Evolutionary conservation across 2,888 invertebrate genomes (phyloP).

Genomic region (Protophormia terraenovae): DNA sequence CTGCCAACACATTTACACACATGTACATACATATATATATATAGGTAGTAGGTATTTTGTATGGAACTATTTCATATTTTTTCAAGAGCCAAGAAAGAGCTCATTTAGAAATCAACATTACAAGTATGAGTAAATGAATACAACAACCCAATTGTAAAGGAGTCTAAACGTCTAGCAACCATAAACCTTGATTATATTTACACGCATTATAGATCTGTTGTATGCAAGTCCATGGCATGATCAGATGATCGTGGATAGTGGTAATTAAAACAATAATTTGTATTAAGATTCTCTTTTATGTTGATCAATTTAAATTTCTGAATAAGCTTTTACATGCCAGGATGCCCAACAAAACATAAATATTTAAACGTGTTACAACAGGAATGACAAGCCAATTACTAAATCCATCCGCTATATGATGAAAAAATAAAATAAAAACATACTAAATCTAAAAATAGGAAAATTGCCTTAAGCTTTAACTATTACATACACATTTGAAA

Average conservation of each 20-base stretch:
- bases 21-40: not conserved
- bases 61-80: conserved; percentile 10
- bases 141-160: conserved; percentile 7
- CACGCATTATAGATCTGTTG: not conserved
- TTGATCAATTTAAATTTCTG: not conserved
- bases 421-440: not conserved
- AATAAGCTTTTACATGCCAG: not conserved
- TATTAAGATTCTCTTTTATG: not conserved
- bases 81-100: conserved; percentile 37
- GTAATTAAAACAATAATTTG: not conserved
- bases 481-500: not conserved
- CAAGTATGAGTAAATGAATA: not conserved
- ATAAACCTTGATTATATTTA: not conserved
- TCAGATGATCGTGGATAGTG: not conserved
- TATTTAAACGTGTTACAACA: conserved; percentile 37
- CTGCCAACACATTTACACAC: not conserved
- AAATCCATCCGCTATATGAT: conserved; percentile 33
- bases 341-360: conserved; percentile 5
- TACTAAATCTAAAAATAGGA: conserved; percentile 10
- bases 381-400: conserved; percentile 49
- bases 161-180: conserved; percentile 33
- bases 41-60: not conserved
- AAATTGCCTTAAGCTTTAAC: conserved; percentile 37
- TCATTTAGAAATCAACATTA: conserved; percentile 23
- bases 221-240: not conserved